Evolutionary conservation across 2,113 vertebrate species (phyloP), one percentile per base, ranked within the genome.

Genomic region (Bufo bufo): DNA sequence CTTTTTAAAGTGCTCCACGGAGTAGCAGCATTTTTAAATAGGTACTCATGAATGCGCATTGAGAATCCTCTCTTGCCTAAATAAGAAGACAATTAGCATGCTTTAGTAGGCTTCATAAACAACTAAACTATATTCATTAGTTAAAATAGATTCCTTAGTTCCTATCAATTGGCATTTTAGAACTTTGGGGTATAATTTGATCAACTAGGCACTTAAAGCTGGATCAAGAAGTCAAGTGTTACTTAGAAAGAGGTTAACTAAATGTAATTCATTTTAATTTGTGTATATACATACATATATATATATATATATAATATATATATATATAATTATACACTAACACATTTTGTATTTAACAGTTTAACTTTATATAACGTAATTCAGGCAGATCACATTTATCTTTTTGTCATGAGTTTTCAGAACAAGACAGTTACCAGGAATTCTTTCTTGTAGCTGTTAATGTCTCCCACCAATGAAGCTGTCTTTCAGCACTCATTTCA

Each of bases 401-500:
- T 52, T 77, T 52, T 52, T 77, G 19, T 52, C 49, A 52, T 4
- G 45, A 17, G 17, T 52, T 77, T 50, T 52, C 10, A 20, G 49
- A 52, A 52, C 8, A 52, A 77, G 47, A 77, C 75, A 77, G 75
- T 6, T 81, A 61, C 7, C 78, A 19, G 78, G 50, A 4, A 59
- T 5, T 61, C 79, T 63, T 63, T 82, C 58, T 69, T 66, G 33
- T 45, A 61, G 33, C 58, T 63, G 61, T 61, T 47, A 52, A 83
- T 49, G 81, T 45, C 33, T 66, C 33, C 59, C 59, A 65, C 59
- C 59, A 66, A 19, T 83, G 78, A 81, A 61, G 79, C 79, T 63
- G 81, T 69, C 47, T 69, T 52, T 83, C n/a, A 83, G 63, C 66
- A 43, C 82, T 84, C 45, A 84, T 72, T 84, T 84, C 19, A 77